These are phyloP conservation scores for Chelon auratus DNA, from an alignment of 2,797 vertebrate species.

Conservation along the genomic window DNA sequence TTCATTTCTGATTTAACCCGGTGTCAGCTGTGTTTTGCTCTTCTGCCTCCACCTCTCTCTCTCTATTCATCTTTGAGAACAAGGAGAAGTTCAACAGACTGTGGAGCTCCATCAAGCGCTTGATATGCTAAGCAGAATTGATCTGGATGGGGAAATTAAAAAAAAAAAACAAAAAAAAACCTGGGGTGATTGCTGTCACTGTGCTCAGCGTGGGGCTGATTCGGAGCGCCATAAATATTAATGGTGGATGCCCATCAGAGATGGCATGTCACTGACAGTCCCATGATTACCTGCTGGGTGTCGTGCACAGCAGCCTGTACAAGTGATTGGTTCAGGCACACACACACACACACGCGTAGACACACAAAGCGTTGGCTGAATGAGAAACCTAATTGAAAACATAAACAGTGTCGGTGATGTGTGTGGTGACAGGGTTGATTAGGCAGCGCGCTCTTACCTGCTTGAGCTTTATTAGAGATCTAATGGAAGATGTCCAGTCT, in stretches of 20 bases:
- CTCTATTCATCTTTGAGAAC: slow-evolving; percentile 67
- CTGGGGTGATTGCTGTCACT: slow-evolving; percentile 77
- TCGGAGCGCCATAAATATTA: slow-evolving; percentile 80
- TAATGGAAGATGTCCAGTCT: slow-evolving; percentile 72
- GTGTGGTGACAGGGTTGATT: slow-evolving; percentile 77
- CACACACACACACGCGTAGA: slow-evolving; percentile 22
- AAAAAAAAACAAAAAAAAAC: slow-evolving; percentile 50
- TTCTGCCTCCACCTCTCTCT: slow-evolving; percentile 26
- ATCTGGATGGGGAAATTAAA: slow-evolving; percentile 78
- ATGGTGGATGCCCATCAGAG: slow-evolving; percentile 78
- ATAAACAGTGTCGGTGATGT: slow-evolving; percentile 66
- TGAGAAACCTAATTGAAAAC: slow-evolving; percentile 77
- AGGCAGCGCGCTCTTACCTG: slow-evolving; percentile 66
- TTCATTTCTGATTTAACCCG: slow-evolving; percentile 55
- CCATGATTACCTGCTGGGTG: slow-evolving; percentile 77
- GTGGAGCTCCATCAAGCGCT: slow-evolving; percentile 57
- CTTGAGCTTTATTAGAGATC: slow-evolving; percentile 73
- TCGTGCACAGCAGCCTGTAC: slow-evolving; percentile 47
- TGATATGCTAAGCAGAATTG: slow-evolving; percentile 81
- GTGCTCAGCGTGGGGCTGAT: slow-evolving; percentile 78
- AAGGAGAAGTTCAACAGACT: slow-evolving; percentile 70
- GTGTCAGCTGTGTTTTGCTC: slow-evolving; percentile 56
- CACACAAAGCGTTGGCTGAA: slow-evolving; percentile 34
- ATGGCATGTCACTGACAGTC: slow-evolving; percentile 74
- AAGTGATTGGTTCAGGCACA: slow-evolving; percentile 66